phyloP scores from a whole-genome alignment of 2,888 invertebrate species.

The Aromia moschata region DNA sequence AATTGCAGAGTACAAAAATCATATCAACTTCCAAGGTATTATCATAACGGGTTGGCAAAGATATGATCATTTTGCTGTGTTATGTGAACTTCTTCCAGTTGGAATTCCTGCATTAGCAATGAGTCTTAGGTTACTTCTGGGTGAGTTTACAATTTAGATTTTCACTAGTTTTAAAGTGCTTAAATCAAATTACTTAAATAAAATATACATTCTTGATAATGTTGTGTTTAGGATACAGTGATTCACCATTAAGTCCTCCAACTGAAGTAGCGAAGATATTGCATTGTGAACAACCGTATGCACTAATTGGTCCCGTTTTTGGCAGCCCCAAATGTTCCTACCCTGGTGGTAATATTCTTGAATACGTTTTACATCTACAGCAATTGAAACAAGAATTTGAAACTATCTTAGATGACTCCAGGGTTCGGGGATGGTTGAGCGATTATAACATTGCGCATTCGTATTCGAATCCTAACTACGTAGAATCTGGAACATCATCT shows the following conservation, averaged over 20 bases:
- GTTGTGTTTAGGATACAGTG: constrained; percentile 57
- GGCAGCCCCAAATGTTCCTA: constrained; percentile 57
- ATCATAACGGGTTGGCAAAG: constrained; percentile 75
- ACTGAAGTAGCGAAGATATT: constrained; percentile 55
- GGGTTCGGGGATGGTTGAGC: constrained; percentile 69
- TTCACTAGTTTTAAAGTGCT: too few relatives aligned
- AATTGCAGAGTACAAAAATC: constrained; percentile 65
- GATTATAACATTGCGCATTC: constrained; percentile 73
- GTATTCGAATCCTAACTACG: constrained; percentile 71
- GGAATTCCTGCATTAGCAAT: constrained; percentile 73
- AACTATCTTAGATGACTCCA: constrained; percentile 60
- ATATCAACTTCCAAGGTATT: constrained; percentile 70
- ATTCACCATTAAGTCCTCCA: constrained; percentile 66
- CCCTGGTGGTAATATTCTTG: constrained; percentile 57
- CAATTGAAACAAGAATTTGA: constrained; percentile 65
- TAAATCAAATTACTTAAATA: too few relatives aligned
- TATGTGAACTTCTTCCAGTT: constrained; percentile 74
- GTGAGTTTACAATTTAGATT: constrained; percentile 34
- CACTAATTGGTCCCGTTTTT: constrained; percentile 53
- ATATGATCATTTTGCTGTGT: constrained; percentile 76
- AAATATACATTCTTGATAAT: neutral
- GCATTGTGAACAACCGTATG: constrained; percentile 57
- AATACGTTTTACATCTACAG: constrained; percentile 61
- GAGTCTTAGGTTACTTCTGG: constrained; percentile 64
- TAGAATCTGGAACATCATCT: constrained; percentile 67